A percentile compares a stretch with the other conserved stretches of the same genome.
Conservation (phyloP, 2,113 vertebrate species). For the Callipepla californica region DNA sequence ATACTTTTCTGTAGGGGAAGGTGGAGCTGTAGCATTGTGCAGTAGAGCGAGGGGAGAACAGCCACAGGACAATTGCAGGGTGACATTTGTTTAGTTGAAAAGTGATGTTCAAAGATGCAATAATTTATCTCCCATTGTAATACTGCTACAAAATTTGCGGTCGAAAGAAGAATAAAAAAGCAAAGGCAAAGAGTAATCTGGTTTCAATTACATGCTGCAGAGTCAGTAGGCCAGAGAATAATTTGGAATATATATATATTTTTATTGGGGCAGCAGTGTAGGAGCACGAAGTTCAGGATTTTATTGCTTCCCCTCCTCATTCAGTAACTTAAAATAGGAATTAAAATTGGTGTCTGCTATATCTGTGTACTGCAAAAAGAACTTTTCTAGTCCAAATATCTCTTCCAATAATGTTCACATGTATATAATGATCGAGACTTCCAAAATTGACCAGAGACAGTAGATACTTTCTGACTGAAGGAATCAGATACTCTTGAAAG, state of each 20-base stretch:
- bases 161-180: background rate
- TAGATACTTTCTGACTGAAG: background rate
- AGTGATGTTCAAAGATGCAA: background rate
- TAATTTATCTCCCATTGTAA: conserved; percentile 27
- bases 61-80: background rate
- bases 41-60: background rate
- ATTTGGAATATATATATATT: conserved; percentile 57
- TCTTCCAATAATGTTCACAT: background rate
- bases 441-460: background rate
- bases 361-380: background rate
- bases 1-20: background rate
- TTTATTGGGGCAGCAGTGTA: conserved; percentile 48
- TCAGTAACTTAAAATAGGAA: conserved; percentile 49
- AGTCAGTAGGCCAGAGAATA: conserved; percentile 77
- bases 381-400: background rate
- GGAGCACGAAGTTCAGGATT: conserved; percentile 8
- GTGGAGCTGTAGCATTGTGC: background rate
- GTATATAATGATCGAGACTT: background rate
- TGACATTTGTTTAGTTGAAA: background rate
- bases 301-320: conserved; percentile 62
- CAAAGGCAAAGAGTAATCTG: conserved; percentile 52
- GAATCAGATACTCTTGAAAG: background rate
- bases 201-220: conserved; percentile 73
- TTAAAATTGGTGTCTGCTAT: conserved; percentile 17
- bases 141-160: background rate